Evolutionary conservation across 2,888 invertebrate genomes (phyloP).

Genomic region (Opisthograptis luteolata): DNA sequence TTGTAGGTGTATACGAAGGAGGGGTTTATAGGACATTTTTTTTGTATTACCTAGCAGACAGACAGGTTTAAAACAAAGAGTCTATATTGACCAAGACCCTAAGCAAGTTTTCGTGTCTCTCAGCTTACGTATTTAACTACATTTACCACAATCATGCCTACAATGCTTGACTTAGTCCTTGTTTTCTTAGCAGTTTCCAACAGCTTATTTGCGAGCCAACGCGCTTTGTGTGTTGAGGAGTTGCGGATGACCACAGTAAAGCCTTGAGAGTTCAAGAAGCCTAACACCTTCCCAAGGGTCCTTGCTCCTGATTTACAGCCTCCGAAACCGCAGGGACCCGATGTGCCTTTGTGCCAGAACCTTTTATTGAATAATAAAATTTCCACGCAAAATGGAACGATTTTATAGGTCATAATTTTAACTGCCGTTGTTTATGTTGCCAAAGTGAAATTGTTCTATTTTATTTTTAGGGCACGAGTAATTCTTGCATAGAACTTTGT

Average conservation of each 20-base stretch:
- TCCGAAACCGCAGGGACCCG: constrained; percentile 78
- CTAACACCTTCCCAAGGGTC: constrained; percentile 58
- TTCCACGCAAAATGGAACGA: constrained; percentile 76
- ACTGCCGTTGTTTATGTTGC: constrained; percentile 57
- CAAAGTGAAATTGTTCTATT: constrained; percentile 32
- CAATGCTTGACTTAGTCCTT: constrained; percentile 1
- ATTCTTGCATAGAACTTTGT: constrained; percentile 3
- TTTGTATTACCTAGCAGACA: too few species aligned
- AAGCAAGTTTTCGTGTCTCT: too few species aligned
- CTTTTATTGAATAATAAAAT: constrained; percentile 83
- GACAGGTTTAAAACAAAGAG: too few species aligned
- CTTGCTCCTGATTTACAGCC: constrained; percentile 80
- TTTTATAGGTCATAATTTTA: constrained; percentile 81
- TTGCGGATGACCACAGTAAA: constrained; percentile 70
- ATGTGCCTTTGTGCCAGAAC: constrained; percentile 78
- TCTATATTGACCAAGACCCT: too few species aligned
- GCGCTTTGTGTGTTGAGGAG: constrained; percentile 58
- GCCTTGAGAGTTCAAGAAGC: constrained; percentile 82
- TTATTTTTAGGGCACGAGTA: constrained; percentile 11
- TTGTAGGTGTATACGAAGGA: too few species aligned
- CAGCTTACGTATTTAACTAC: too few species aligned
- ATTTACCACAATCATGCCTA: too few species aligned
- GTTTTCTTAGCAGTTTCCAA: constrained; percentile 16
- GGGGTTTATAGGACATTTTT: too few species aligned
- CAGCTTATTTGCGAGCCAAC: constrained; percentile 40